Base-by-base conservation (phyloP, 2,797 vertebrate species). In the Rhynchonycteris naso region DNA sequence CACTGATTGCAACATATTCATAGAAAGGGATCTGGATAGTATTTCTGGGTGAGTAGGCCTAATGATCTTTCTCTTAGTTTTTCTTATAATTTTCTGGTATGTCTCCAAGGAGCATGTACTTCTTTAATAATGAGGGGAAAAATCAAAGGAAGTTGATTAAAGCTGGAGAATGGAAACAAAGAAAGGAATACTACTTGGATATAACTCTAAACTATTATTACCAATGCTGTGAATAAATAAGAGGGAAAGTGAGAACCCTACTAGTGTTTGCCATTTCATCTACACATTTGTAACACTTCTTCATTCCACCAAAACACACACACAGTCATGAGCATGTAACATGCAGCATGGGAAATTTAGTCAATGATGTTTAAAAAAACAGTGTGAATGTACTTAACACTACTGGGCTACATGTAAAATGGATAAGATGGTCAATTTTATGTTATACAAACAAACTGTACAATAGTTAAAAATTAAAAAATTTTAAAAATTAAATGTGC, bases 51-150 rank as follows among this genome's bases (percentile, higher is more conserved):
- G 8, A 61, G 38, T 21, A 6, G 58, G 82, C 47, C 80, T 78
- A 8, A 50, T 35, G 11, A 74, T 85, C 26, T n/a, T 88, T 74
- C n/a, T 69, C 5, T 83, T 33, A 58, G 61, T 58, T 88, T 83
- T 69, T 52, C 21, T 93, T 76, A 33, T 63, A 72, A 38, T 91
- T 94, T 97, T 72, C 35, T 72, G 43, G 5, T 54, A 11, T 26
- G 38, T 52, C 52, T 78, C 24, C 78, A 91, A 52, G 5, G 35
- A 90, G 21, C 30, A 88, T 15, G 33, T 0, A 35, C 16, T 83
- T 59, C 56, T 91, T 61, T 90, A 74, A 72, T 68, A 85, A 88
- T n/a, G 30, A 74, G 58, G 18, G 18, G n/a, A 82, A 90, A 95
- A 91, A 56, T 33, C 5, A 75, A 69, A 87, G 19, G 22, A 81